Base-by-base conservation (phyloP, 2,888 invertebrate genomes). In the Oscheius onirici region DNA sequence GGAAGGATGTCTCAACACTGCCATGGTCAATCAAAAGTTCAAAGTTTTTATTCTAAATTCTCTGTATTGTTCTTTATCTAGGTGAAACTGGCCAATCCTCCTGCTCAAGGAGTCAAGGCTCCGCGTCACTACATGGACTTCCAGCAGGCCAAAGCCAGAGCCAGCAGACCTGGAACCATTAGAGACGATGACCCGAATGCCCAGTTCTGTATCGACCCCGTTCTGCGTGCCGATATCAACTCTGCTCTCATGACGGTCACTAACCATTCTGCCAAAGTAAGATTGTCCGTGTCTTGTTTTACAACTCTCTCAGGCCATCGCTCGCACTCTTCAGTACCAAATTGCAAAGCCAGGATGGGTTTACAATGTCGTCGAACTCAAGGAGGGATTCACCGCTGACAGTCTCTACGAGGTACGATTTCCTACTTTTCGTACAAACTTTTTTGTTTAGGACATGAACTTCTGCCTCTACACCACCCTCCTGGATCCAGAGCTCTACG, bases 401-500 rank as follows among this genome's bases (percentile, higher is more conserved):
- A 70, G 69, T 40, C 41, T 66, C 57, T 44, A 65, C 5, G 28
- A 51, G 40, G 63, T 10, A 5, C 8, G 34, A 60, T 66, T 43
- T 46, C 11, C 8, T 58, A 43, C 0, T n/a, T 22, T 34, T n/a
- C n/a, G n/a, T 3, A 54, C 28, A 1, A 28, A 57, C 13, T 2
- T 24, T 0, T 17, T n/a, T 24, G 61, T 73, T 26, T 51, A 75
- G 74, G 75, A 79, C 68, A 71, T 65, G 67, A 76, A 79, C 75
- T 79, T 79, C 78, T 79, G 78, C 69, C 74, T 74, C 49, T 79
- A 79, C 63, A 74, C 71, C 46, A 71, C 75, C n/a, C 11, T 68
- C 44, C 10, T 61, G 2, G 57, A 74, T 26, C 17, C 28, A 2
- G 72, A 71, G 28, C 57, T 79, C 24, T 76, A 69, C 66, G 74